Evolutionary conservation across 2,888 invertebrate species (phyloP).

Genomic region (Hofmannophila pseudospretella): DNA sequence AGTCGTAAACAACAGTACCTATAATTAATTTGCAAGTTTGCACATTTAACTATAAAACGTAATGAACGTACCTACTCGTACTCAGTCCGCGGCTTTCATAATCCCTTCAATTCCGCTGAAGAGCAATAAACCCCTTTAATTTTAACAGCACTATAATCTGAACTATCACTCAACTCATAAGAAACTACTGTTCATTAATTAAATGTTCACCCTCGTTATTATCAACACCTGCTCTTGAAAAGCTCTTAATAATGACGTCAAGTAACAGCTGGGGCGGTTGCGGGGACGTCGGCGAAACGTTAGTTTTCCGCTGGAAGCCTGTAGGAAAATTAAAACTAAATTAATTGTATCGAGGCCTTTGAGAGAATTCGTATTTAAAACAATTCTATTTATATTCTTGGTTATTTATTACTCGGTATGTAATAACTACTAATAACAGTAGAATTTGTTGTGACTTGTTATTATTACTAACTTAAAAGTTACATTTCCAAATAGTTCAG

Average conservation of each 20-base stretch:
- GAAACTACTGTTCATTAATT: slow-evolving; percentile 66
- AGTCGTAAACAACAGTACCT: too few relatives aligned
- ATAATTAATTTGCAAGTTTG: too few relatives aligned
- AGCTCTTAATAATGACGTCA: slow-evolving; percentile 74
- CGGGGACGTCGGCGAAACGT: slow-evolving; percentile 41
- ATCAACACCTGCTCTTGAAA: slow-evolving; percentile 76
- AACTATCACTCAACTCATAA: slow-evolving; percentile 15
- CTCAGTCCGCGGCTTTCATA: too few relatives aligned
- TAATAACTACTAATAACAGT: too few relatives aligned
- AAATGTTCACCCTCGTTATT: slow-evolving; percentile 70
- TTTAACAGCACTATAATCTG: not conserved
- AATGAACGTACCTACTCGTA: too few relatives aligned
- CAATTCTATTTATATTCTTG: too few relatives aligned
- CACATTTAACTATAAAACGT: too few relatives aligned
- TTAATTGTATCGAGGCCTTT: slow-evolving; percentile 31
- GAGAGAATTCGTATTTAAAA: not conserved
- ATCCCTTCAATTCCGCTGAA: not conserved
- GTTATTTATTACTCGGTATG: too few relatives aligned
- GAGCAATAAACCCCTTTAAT: not conserved
- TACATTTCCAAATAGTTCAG: too few relatives aligned
- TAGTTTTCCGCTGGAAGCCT: slow-evolving; percentile 54
- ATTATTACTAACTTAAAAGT: too few relatives aligned
- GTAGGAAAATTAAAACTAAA: slow-evolving; percentile 61
- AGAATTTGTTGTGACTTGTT: too few relatives aligned
- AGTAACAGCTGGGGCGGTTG: slow-evolving; percentile 55